Evolutionary conservation across 2,888 invertebrate species (phyloP), one percentile per base, ranked within the genome.

Genomic region (Drosophila kuntzei): DNA sequence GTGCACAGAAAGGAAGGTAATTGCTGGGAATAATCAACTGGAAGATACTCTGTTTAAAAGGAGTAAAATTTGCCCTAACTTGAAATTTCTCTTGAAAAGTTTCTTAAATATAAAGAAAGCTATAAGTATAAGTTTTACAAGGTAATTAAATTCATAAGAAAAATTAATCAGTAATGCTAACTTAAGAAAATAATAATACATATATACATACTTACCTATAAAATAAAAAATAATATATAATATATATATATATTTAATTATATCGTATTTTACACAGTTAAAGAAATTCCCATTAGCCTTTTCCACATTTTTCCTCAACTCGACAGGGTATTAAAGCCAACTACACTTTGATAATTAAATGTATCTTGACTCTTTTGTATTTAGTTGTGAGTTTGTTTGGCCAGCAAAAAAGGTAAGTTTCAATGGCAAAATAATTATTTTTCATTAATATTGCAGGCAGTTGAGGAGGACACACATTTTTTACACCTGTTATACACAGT

Each of bases 341-440:
- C 27, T 14, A 6, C 3, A 50, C 0, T 14, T 22, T 7, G 22
- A 22, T 50, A 50, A 14, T 50, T 22, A 5, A 36, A 36, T 36
- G 2, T 12, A 18, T 0, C 18, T 39, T 5, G 5, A 39, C 18
- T 8, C 5, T 29, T 14, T 7, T 18, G 8, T 22, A 25, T 36
- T 64, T 63, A 18, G 63, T 58, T 34, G n/a, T 62, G 12, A 36
- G 25, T 49, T 41, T 37, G 22, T 37, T 22, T 37, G 20, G 18
- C 34, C 25, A n/a, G 18, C 25, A 53, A 58, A 55, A 64, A 60
- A 46, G 34, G n/a, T 16, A 41, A 64, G 61, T 63, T 73, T 66
- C 57, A 63, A 65, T 65, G 57, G 60, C 39, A 69, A 83, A 80
- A 71, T 83, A 82, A 82, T 82, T 82, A 82, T 80, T 77, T 82